Evolutionary conservation across 2,888 invertebrate species (phyloP), one percentile per base, ranked within the genome.

Genomic region (Drosophila multiciliata): DNA sequence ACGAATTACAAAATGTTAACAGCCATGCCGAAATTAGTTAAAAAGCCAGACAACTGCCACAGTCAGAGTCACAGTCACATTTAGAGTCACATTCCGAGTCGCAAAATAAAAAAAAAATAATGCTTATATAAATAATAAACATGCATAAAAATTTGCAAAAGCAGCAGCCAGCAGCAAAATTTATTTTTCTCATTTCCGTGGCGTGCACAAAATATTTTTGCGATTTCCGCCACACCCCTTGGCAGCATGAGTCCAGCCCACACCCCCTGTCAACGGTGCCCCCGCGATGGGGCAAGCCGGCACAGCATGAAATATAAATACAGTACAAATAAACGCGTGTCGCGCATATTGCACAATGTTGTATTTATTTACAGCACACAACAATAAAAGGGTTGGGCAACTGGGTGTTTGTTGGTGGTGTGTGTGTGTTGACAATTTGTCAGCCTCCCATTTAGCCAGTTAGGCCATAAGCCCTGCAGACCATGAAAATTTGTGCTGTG

Each of bases 141-240:
- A 50, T 36, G 68, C 73, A 90, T 80, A 74, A 80, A 85, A 82
- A 74, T 71, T 73, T 82, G 36, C n/a, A n/a, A 86, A 69, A 53
- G 59, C 67, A 73, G 58, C 65, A 69, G n/a, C 15, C 58, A 67
- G 15, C 4, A 20, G 29, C 48, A 15, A 53, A 60, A 75, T 64
- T 78, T 86, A 82, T 91, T 85, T 91, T 91, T 89, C 88, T 90
- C 87, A 90, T 88, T 89, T 90, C 90, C 90, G 88, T 77, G 70
- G 75, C 67, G 71, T 75, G 74, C 63, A 75, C 55, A 78, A 89
- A 91, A 91, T 91, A 87, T 91, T 85, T 91, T 91, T 89, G 90
- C 86, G 88, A 90, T 88, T 89, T 90, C 90, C 90, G 83, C 67
- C 66, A 58, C 58, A 64, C 69, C 42, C 42, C 62, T 36, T 49